Base-by-base conservation (phyloP, 2,113 vertebrate genomes). In the Lamprotornis superbus region DNA sequence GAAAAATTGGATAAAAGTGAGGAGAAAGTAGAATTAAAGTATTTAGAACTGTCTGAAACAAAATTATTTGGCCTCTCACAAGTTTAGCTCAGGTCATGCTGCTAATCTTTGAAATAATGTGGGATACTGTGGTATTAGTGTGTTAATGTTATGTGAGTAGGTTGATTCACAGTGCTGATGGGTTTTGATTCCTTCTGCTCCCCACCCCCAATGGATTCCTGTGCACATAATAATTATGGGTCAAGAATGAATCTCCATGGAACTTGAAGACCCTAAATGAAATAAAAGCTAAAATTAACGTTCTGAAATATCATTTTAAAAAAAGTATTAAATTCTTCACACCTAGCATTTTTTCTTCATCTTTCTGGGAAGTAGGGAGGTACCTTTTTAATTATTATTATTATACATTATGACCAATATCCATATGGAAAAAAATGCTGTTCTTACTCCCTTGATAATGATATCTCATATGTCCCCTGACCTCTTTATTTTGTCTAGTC, bases 161-260 rank as follows among this genome's bases (percentile, higher is more conserved):
- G 5, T 31, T 61, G 84, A 56, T 57, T 52, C 15, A 67, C 27
- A 39, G 2, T 24, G 6, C 2, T 67, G 2, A 12, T 20, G 11
- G 11, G 11, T 28, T 81, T 84, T 47, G 18, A 39, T 35, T 70
- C 12, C 7, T 7, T 37, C 15, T 70, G 5, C 16, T 64, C 5
- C 7, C 11, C 7, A 13, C 1, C 5, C 33, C 2, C 0, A 0
- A 10, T 20, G 17, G 18, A 61, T 83, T 83, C 7, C 23, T 37
- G 16, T 42, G n/a, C 15, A 24, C 3, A 7, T 13, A 10, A 76
- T 17, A 64, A 75, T 10, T 79, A 8, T n/a, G 9, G 19, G 5
- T 4, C 27, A 57, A 76, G n/a, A 71, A 56, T 57, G 5, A 6
- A 14, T 53, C 77, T 81, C 33, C 17, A 67, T 18, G 52, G 35